Evolutionary conservation across 2,113 vertebrate genomes (phyloP), one percentile per base, ranked within the genome.

Genomic region (Phaethon lepturus): DNA sequence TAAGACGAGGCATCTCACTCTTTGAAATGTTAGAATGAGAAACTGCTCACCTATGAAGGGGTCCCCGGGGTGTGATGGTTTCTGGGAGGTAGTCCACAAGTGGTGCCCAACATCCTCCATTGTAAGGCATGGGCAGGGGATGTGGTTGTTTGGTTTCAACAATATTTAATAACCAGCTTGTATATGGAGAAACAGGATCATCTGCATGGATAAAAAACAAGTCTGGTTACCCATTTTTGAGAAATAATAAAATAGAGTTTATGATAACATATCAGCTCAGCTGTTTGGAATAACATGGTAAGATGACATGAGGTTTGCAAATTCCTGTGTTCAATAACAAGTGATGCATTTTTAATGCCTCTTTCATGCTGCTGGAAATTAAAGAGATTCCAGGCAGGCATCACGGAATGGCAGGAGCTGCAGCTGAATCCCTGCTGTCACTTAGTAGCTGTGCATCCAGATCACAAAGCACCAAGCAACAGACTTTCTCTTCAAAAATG

Each of bases 51-150:
- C 99, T 99, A 49, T 99, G 99, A 86, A 99, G 99, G 2, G 99
- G 99, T 58, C 99, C 99, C 45, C 99, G 98, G 1, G 99, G 99
- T 16, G 99, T 99, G 96, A 99, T 99, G 85, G 99, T 99, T 96
- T 99, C 99, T 33, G 99, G 99, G 60, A 99, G 98, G 93, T 99
- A 99, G 98, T 99, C 99, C 50, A 99, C 99, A 89, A 99, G 98
- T 2, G 99, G 99, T 19, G 99, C 99, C 99, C 99, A 99, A 84
- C 99, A 99, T 38, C 99, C 99, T 88, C 99, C 99, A 16, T 99
- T 99, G 76, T 99, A 98, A 15, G 99, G 99, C 99, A 99, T 99
- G 11, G 99, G 99, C 72, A 99, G 96, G 8, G 99, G 99, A 87
- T 99, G 99, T 1, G 99, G 99, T 58, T 98, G 99, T 77, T 99